Conservation (phyloP, 2,888 invertebrate species). For the Crepidodera aurea region DNA sequence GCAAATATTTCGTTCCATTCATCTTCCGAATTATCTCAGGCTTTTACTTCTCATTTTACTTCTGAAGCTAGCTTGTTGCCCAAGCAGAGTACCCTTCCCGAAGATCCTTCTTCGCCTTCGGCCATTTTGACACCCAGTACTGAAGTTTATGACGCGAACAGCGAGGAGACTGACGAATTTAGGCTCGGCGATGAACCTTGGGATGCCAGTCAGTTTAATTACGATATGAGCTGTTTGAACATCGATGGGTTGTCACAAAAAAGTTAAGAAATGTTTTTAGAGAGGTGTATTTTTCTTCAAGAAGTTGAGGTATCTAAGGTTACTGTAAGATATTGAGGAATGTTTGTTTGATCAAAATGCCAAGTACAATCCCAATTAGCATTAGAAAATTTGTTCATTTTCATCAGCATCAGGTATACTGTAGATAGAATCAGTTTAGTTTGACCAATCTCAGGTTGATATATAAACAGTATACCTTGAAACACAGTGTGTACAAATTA, state of each 20-base stretch:
- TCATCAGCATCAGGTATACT: too few relatives aligned
- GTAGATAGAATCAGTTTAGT: too few relatives aligned
- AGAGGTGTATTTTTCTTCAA: not conserved
- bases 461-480: too few relatives aligned
- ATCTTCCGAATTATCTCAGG: slow-evolving; percentile 54
- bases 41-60: slow-evolving; percentile 57
- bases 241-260: slow-evolving; percentile 52
- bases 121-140: slow-evolving; percentile 69
- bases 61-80: slow-evolving; percentile 54
- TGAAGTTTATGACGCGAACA: slow-evolving; percentile 53
- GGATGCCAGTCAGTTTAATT: slow-evolving; percentile 59
- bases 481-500: too few relatives aligned
- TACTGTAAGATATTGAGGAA: too few relatives aligned
- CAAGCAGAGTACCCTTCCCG: slow-evolving; percentile 43
- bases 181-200: slow-evolving; percentile 58
- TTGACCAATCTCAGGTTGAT: too few relatives aligned
- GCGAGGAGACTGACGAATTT: slow-evolving; percentile 55
- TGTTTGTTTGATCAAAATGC: not conserved
- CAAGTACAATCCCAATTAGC: not conserved
- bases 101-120: slow-evolving; percentile 64
- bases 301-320: not conserved
- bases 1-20: slow-evolving; percentile 67
- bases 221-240: slow-evolving; percentile 56
- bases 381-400: too few relatives aligned
- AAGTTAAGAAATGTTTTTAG: slow-evolving; percentile 35